Evolutionary conservation across 2,797 vertebrate species (phyloP).

Genomic region (Babyrousa celebensis): DNA sequence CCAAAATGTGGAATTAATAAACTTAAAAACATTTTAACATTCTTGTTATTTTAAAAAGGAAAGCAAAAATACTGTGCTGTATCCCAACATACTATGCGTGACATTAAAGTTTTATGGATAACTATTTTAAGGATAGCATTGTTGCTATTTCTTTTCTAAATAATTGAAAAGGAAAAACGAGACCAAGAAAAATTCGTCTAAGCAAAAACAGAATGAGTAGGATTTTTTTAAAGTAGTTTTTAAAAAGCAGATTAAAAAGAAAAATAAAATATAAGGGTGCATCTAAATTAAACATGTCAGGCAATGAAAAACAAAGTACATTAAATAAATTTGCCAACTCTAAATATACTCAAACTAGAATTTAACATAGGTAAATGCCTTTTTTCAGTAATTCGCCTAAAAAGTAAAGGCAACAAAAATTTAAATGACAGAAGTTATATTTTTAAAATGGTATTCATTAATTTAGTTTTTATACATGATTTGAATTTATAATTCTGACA

Average conservation of each 20-base stretch:
- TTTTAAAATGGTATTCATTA: not conserved
- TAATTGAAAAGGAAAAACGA: not conserved
- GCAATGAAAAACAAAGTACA: not conserved
- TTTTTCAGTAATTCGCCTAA: not conserved
- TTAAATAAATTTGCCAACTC: not conserved
- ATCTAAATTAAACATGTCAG: not conserved
- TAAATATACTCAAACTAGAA: not conserved
- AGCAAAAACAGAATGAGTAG: not conserved
- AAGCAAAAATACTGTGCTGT: not conserved
- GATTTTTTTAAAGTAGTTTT: not conserved
- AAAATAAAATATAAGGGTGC: not conserved
- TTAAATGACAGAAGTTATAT: not conserved
- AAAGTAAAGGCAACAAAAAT: not conserved
- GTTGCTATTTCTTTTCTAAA: not conserved
- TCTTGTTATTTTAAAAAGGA: not conserved
- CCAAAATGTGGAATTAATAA: not conserved
- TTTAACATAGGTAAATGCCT: not conserved
- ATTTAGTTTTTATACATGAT: constrained; percentile 21
- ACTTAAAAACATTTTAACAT: constrained; percentile 15
- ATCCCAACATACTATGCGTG: not conserved
- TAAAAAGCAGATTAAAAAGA: constrained; percentile 4
- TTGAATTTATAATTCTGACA: constrained; percentile 37
- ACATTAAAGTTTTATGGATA: not conserved
- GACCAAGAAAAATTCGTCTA: not conserved
- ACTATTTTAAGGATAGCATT: not conserved